Percentiles rank a stretch among this genome's conserved stretches.
Evolutionary conservation across 2,113 vertebrate species (phyloP).

Genomic region (Orycteropus afer): DNA sequence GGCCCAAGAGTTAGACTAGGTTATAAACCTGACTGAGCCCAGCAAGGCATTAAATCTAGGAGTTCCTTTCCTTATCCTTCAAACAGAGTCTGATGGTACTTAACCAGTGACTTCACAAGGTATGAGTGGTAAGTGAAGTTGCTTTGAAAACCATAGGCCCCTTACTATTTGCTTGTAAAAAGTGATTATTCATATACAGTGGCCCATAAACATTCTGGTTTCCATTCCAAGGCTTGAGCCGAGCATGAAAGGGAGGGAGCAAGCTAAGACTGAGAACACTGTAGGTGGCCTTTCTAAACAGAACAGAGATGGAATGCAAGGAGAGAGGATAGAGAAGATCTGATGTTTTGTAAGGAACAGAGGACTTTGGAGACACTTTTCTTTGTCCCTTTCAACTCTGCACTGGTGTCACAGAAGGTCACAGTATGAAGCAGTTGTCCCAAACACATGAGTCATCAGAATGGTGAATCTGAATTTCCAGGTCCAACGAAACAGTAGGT

Average conservation of each 20-base stretch:
- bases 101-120: not conserved
- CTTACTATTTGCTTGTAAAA: not conserved
- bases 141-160: conserved; percentile 25
- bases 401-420: not conserved
- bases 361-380: not conserved
- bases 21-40: not conserved
- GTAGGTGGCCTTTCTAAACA: not conserved
- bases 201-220: not conserved
- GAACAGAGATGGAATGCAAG: not conserved
- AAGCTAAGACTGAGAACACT: not conserved
- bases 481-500: conserved; percentile 10
- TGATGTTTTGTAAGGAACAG: not conserved
- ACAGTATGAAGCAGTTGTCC: not conserved
- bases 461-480: conserved; percentile 48
- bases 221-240: not conserved
- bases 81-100: not conserved
- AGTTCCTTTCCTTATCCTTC: not conserved
- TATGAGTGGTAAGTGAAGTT: not conserved
- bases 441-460: not conserved
- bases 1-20: not conserved
- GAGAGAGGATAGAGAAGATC: not conserved
- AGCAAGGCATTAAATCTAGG: not conserved
- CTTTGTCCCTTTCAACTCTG: not conserved
- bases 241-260: not conserved
- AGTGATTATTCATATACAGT: not conserved